phyloP scores from a whole-genome alignment of 2,113 vertebrate genomes.

The Pomatostomus ruficeps region DNA sequence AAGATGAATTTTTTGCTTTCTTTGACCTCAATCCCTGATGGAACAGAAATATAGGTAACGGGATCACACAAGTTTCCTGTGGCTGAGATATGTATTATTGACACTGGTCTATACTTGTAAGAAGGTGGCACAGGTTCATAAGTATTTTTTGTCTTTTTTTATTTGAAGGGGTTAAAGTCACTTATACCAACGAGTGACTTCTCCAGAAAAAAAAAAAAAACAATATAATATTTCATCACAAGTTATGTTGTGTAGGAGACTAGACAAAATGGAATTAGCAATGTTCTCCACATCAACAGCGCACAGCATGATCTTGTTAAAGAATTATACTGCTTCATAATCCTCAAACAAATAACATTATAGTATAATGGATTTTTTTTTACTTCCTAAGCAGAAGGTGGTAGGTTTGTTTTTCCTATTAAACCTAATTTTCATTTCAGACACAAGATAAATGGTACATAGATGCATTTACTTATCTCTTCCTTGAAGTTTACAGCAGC shows the following conservation, averaged over 20 bases:
- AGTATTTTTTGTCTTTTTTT: neutral
- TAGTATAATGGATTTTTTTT: slow-evolving; percentile 45
- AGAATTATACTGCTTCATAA: slow-evolving; percentile 59
- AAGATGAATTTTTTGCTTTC: neutral
- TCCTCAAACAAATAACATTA: slow-evolving; percentile 64
- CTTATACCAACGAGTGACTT: neutral
- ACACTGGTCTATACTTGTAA: neutral
- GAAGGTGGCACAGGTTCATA: neutral
- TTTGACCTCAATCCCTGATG: neutral
- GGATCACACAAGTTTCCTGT: neutral
- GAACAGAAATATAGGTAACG: neutral
- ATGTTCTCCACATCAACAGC: slow-evolving; percentile 19
- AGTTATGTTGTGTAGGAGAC: slow-evolving; percentile 5
- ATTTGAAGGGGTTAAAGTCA: neutral
- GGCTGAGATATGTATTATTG: neutral
- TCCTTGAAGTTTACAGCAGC: neutral
- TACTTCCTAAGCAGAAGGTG: slow-evolving; percentile 53
- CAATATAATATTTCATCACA: neutral
- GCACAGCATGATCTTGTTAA: slow-evolving; percentile 54
- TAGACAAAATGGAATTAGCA: slow-evolving; percentile 28
- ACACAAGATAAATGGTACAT: slow-evolving; percentile 29
- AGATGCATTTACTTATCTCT: slow-evolving; percentile 7
- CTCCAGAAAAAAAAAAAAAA: neutral
- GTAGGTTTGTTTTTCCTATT: slow-evolving; percentile 45
- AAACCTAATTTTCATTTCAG: slow-evolving; percentile 53